Percentiles rank a stretch among this genome's conserved stretches.
These are phyloP conservation scores for Cephus cinctus DNA, from an alignment of 1,140 invertebrate species.

Conservation along the genomic window DNA sequence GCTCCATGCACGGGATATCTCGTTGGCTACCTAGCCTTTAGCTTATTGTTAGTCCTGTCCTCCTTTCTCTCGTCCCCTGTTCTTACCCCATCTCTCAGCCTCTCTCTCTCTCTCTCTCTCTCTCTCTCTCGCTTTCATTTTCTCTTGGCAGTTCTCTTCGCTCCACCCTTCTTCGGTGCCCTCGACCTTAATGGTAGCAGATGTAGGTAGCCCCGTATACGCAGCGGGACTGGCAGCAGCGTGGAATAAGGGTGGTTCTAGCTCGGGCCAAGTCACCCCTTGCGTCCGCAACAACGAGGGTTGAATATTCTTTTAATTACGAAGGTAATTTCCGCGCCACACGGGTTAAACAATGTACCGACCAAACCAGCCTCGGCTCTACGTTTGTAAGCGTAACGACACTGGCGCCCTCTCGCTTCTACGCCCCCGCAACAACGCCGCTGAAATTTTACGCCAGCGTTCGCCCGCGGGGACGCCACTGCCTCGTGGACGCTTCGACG, in stretches of 20 bases:
- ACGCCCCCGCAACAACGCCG: not conserved
- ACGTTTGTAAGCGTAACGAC: not conserved
- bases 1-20: too few species aligned
- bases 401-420: not conserved
- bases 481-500: not conserved
- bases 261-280: not conserved
- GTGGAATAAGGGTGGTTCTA: too few species aligned
- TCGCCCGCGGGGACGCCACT: not conserved
- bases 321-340: slow-evolving; percentile 12
- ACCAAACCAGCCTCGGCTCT: not conserved
- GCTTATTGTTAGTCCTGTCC: too few species aligned
- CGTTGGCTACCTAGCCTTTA: too few species aligned
- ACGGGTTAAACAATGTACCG: slow-evolving; percentile 1
- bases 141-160: slow-evolving; percentile 1
- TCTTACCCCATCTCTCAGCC: not conserved
- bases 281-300: slow-evolving; percentile 10
- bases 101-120: not conserved
- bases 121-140: not conserved
- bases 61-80: not conserved
- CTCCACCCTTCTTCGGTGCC: slow-evolving; percentile 1
- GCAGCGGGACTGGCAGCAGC: not conserved
- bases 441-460: not conserved
- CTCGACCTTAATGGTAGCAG: slow-evolving; percentile 13
- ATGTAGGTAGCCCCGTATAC: slow-evolving; percentile 4
- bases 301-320: slow-evolving; percentile 18